Base-by-base conservation (phyloP, 23 tunicate genomes). In the Trididemnum miniatum region DNA sequence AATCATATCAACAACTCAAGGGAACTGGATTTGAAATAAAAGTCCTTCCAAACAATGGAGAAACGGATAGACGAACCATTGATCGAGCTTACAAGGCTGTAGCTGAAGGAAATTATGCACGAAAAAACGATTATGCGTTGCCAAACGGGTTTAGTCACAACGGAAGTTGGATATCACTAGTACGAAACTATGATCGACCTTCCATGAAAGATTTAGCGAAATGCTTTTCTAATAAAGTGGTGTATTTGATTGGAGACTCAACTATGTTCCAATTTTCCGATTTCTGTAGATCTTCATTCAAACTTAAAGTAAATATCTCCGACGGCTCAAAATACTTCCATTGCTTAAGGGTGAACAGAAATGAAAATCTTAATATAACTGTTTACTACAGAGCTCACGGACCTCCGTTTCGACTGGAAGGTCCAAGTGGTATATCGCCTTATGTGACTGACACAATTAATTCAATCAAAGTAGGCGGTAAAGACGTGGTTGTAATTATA, bases 311-410 rank as follows among this genome's bases (percentile, higher is more conserved):
- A 23, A 4, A 2, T 23, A 28, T 34, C 9, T n/a, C 59, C 36
- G 26, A 15, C n/a, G 20, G 26, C 3, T 34, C 20, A 39, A 25
- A 34, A 35, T 34, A 38, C n/a, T 75, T 33, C 34, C 28, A 59
- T 7, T 22, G 5, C 18, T 40, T 40, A 7, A 33, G 65, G 28
- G 27, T n/a, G 0, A 38, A 20, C 5, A 44, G 5, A 44, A 44
- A 69, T 26, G 59, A 81, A 24, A 27, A 15, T 4, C 33, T 9
- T n/a, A 81, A 81, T 36, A 66, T 69, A 4, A n/a, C 79, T 9
- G 25, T 81, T 31, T 51, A 81, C 22, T 81, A 81, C 59, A 0
- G 85, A 38, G 49, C 85, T 4, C 85, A 81, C 59, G 85, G 85
- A 20, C 79, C 79, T 12, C 85, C 85, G 22, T 22, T 81, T 15